A percentile compares a stretch with the other conserved stretches of the same genome.
Evolutionary conservation across 2,888 invertebrate species (phyloP).

Genomic region (Diploptera punctata): DNA sequence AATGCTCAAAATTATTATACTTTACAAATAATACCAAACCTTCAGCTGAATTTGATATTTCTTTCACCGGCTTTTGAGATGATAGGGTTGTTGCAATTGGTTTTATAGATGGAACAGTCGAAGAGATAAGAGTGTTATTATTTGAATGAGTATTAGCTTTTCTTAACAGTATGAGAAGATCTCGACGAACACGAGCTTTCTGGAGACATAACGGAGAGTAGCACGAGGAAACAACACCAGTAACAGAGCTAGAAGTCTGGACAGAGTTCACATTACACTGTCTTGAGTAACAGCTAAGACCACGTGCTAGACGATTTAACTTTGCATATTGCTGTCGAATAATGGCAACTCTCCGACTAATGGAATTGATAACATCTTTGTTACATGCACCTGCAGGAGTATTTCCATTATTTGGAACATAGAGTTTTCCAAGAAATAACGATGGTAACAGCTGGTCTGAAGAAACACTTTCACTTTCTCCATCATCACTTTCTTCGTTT

Average conservation of each 20-base stretch:
- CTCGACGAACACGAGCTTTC: slow-evolving; percentile 72
- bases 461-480: slow-evolving; percentile 53
- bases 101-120: slow-evolving; percentile 57
- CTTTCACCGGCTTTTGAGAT: slow-evolving; percentile 43
- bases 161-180: slow-evolving; percentile 66
- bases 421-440: slow-evolving; percentile 38
- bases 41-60: not conserved
- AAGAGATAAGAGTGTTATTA: slow-evolving; percentile 54
- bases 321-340: slow-evolving; percentile 74
- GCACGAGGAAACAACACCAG: slow-evolving; percentile 63
- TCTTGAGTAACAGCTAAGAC: slow-evolving; percentile 40
- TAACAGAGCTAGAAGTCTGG: slow-evolving; percentile 64
- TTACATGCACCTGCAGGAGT: slow-evolving; percentile 50
- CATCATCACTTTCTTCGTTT: slow-evolving; percentile 62
- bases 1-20: too few species aligned
- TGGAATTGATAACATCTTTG: slow-evolving; percentile 63
- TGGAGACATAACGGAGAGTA: slow-evolving; percentile 85
- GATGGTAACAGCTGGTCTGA: slow-evolving; percentile 37
- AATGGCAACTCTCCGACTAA: slow-evolving; percentile 71
- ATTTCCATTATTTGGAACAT: slow-evolving; percentile 28
- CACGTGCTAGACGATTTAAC: slow-evolving; percentile 66
- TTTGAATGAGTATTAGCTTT: slow-evolving; percentile 61
- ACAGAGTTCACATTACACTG: slow-evolving; percentile 63
- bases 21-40: not conserved
- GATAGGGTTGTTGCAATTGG: slow-evolving; percentile 51